Percentiles rank a stretch among this genome's conserved stretches.
Evolutionary conservation across 1,140 invertebrate genomes (phyloP).

Genomic region (Heliothis virescens): DNA sequence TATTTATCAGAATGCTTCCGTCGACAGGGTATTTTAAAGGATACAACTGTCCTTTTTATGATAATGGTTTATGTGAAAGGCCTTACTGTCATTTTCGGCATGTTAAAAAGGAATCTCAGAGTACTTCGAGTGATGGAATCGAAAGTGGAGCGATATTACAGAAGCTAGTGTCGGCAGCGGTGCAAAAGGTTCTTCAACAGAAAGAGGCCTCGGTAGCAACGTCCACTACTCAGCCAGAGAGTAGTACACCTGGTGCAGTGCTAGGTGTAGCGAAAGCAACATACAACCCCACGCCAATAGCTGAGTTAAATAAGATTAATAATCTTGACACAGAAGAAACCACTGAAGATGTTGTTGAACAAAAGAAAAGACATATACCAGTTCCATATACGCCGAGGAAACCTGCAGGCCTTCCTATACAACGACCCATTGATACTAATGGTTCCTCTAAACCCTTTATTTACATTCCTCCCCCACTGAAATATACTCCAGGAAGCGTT

Average conservation of each 20-base stretch:
- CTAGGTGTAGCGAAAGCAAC: constrained; percentile 68
- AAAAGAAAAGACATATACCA: constrained; percentile 81
- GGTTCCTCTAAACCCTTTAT: constrained; percentile 74
- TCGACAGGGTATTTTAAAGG: constrained; percentile 94
- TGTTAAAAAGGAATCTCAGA: constrained; percentile 87
- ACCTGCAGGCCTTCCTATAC: constrained; percentile 75
- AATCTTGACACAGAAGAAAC: constrained; percentile 65
- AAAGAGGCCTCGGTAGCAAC: constrained; percentile 63
- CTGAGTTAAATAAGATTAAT: constrained; percentile 83
- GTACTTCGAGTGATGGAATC: constrained; percentile 71
- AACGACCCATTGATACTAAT: constrained; percentile 72
- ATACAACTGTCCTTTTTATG: constrained; percentile 93
- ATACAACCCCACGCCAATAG: constrained; percentile 85
- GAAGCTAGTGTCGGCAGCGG: constrained; percentile 83
- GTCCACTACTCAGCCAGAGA: constrained; percentile 51
- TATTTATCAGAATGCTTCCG: constrained; percentile 90
- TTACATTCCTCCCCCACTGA: constrained; percentile 73
- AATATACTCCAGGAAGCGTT: constrained; percentile 79
- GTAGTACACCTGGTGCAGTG: constrained; percentile 48
- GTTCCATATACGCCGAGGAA: constrained; percentile 85
- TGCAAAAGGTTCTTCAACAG: constrained; percentile 82
- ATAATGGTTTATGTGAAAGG: constrained; percentile 92
- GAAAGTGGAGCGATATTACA: constrained; percentile 81
- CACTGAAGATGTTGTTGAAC: constrained; percentile 70
- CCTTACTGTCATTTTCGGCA: constrained; percentile 97